Conservation (phyloP, 2,113 vertebrate species). For the Phylloscopus whistleri region DNA sequence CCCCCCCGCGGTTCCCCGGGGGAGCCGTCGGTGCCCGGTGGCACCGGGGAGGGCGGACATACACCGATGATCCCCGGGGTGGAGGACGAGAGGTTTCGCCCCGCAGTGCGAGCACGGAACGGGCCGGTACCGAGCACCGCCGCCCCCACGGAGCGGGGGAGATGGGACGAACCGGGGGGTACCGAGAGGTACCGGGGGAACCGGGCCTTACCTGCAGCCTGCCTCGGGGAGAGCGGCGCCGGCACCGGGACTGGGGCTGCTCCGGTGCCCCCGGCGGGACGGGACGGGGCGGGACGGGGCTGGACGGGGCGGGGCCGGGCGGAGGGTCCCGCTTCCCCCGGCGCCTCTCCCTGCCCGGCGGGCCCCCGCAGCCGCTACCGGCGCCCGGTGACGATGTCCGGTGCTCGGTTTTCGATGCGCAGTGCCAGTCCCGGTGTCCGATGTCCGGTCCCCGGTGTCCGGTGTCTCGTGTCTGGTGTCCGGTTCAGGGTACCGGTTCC, state of each 20-base stretch:
- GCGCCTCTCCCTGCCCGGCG: not conserved
- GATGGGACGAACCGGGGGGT: not conserved
- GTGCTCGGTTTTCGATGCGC: not conserved
- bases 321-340: not conserved
- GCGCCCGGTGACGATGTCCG: not conserved
- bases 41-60: not conserved
- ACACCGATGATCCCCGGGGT: not conserved
- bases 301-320: not conserved
- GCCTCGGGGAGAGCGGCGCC: not conserved
- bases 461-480: not conserved
- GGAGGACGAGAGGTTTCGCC: not conserved
- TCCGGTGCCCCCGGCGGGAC: not conserved
- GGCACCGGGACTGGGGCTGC: not conserved
- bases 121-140: not conserved
- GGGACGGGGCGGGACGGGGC: not conserved
- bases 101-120: not conserved
- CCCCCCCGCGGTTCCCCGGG: not conserved
- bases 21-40: not conserved
- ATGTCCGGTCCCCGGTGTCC: too few species aligned
- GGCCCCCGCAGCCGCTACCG: not conserved
- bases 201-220: slow-evolving; percentile 22
- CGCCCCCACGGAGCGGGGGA: not conserved
- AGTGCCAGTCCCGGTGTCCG: not conserved
- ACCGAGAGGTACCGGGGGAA: not conserved
- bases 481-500: not conserved